phyloP scores from a whole-genome alignment of 2,888 invertebrate species.

The Tanytarsus gracilentus region DNA sequence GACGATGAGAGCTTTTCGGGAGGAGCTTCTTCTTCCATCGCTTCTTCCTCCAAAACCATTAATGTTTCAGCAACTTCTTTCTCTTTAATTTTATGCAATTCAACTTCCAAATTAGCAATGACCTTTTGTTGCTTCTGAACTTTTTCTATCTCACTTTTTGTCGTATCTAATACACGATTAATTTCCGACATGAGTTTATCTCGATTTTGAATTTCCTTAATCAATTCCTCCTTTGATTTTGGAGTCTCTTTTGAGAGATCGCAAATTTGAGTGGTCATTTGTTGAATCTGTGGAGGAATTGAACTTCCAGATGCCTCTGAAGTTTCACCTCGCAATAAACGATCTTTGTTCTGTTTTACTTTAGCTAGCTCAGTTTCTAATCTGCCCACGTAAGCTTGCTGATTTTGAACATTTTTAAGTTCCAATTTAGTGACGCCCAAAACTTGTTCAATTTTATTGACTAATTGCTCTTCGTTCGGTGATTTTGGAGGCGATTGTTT shows the following conservation, averaged over 20 bases:
- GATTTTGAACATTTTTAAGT: slow-evolving; percentile 9
- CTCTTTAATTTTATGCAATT: slow-evolving; percentile 17
- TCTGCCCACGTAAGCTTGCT: slow-evolving; percentile 16
- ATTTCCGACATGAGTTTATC: slow-evolving; percentile 21
- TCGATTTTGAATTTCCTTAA: slow-evolving; percentile 19
- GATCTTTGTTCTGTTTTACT: slow-evolving; percentile 14
- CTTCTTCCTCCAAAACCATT: background rate
- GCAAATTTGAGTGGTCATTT: slow-evolving; percentile 7
- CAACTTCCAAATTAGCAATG: slow-evolving; percentile 19
- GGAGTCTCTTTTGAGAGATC: background rate
- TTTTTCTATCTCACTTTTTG: slow-evolving; percentile 18
- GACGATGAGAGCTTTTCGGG: background rate
- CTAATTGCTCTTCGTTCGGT: slow-evolving; percentile 3
- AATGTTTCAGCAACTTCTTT: slow-evolving; percentile 9
- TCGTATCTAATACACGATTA: slow-evolving; percentile 13
- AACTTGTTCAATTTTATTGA: slow-evolving; percentile 24
- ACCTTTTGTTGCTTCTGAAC: slow-evolving; percentile 26
- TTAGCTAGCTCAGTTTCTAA: slow-evolving; percentile 20
- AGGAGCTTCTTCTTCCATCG: background rate
- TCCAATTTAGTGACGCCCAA: slow-evolving; percentile 21
- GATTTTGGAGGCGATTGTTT: background rate
- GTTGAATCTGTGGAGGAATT: background rate
- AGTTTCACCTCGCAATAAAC: background rate
- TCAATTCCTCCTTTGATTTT: slow-evolving; percentile 16
- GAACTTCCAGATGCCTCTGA: background rate